A percentile compares a stretch with the other conserved stretches of the same genome.
Conservation (phyloP, 2,888 invertebrate species). For the Julus scanicus region DNA sequence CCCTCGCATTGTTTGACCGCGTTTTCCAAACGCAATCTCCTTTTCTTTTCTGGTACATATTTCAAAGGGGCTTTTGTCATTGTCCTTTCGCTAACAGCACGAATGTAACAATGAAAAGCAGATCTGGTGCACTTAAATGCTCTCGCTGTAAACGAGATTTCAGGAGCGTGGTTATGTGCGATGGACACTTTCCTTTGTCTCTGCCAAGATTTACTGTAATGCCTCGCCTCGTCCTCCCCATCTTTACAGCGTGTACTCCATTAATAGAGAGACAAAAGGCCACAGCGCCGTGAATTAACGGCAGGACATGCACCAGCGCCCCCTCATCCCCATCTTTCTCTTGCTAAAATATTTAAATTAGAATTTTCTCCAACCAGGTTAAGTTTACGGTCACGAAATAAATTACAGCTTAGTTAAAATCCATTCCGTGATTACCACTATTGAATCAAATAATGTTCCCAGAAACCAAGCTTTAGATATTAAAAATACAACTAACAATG, state of each 20-base stretch:
- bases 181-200: not conserved
- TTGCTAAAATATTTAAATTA: not conserved
- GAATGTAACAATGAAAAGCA: conserved; percentile 8
- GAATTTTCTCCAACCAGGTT: not conserved
- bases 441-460: no score
- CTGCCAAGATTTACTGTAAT: conserved; percentile 15
- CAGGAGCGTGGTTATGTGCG: not conserved
- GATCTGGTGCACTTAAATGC: conserved; percentile 35
- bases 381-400: no score
- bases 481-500: no score
- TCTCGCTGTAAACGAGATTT: conserved; percentile 22
- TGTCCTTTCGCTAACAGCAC: conserved; percentile 14
- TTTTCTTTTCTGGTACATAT: not conserved
- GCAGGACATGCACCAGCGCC: not conserved
- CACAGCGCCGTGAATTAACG: conserved; percentile 10
- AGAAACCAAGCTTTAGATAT: no score
- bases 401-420: no score
- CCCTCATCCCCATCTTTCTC: not conserved
- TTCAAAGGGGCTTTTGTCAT: conserved; percentile 13
- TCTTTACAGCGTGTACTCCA: conserved; percentile 11
- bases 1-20: conserved; percentile 14
- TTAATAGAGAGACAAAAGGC: conserved; percentile 23
- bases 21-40: conserved; percentile 30
- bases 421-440: no score
- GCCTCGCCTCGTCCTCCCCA: not conserved